These are phyloP conservation scores for Naja naja DNA, from an alignment of 2,113 vertebrate genomes.

Conservation along the genomic window DNA sequence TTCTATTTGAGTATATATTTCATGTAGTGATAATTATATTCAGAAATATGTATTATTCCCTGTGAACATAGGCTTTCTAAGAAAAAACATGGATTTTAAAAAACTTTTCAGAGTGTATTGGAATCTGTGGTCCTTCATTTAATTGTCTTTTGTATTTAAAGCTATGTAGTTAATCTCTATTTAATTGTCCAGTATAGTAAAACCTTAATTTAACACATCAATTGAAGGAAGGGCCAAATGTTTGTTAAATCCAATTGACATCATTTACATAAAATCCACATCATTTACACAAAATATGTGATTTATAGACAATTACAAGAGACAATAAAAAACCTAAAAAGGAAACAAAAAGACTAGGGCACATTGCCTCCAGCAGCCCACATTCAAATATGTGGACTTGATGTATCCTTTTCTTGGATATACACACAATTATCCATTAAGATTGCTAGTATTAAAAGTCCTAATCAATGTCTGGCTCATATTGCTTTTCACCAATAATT, in stretches of 20 bases:
- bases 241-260: background rate
- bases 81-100: background rate
- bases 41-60: background rate
- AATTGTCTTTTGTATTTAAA: conserved; percentile 2
- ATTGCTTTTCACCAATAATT: background rate
- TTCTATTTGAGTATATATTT: background rate
- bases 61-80: background rate
- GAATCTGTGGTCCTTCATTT: background rate
- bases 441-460: background rate
- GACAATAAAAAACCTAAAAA: background rate
- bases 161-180: background rate
- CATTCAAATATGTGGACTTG: background rate
- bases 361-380: background rate
- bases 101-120: background rate
- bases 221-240: background rate
- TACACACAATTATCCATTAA: background rate
- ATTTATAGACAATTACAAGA: background rate
- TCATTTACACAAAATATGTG: background rate
- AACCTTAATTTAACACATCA: background rate
- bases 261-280: background rate
- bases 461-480: background rate
- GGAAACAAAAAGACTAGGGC: background rate
- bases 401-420: background rate
- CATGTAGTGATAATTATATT: background rate
- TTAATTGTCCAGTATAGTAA: background rate